Evolutionary conservation across 2,888 invertebrate genomes (phyloP), one percentile per base, ranked within the genome.

Genomic region (Mesoligia furuncula): DNA sequence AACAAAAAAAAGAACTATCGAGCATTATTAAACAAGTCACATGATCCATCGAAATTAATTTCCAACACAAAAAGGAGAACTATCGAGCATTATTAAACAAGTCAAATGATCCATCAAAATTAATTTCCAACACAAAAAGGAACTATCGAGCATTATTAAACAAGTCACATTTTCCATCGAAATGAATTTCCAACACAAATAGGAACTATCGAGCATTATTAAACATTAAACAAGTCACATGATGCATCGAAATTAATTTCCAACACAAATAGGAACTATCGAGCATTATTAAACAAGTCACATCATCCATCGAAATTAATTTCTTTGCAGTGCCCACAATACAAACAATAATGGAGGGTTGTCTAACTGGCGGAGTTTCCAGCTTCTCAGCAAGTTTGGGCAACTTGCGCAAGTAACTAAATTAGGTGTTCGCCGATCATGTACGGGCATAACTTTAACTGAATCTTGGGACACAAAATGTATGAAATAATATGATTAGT

Each of bases 401-500:
- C 65, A 73, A 77, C 59, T 76, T 79, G 66, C 8, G 36, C 66
- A 39, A 71, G 59, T 83, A 85, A 87, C 73, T 64, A 64, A 74
- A 79, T 85, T 81, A 88, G 20, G 20, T 57, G 73, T 72, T 36
- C 42, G 48, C 36, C 62, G 27, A 80, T 73, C 75, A 84, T 45
- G 73, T 76, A 45, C 39, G n/a, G 6, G 62, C 54, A 61, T 67
- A 84, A 79, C 64, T 72, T 68, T 79, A 81, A 87, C 73, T 67
- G 75, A 81, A 78, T 86, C 17, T 69, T 68, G 13, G 59, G 9
- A 17, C 66, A 36, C 39, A 31, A 73, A 77, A 61, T 81, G 80
- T n/a, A 13, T 27, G 79, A 69, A 75, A 75, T 77, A 87, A 81
- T 81, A 57, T 61, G 42, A 87, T 84, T 79, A 61, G n/a, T 15